Conservation (phyloP, 2,113 vertebrate genomes). For the Ctenomys sociabilis region DNA sequence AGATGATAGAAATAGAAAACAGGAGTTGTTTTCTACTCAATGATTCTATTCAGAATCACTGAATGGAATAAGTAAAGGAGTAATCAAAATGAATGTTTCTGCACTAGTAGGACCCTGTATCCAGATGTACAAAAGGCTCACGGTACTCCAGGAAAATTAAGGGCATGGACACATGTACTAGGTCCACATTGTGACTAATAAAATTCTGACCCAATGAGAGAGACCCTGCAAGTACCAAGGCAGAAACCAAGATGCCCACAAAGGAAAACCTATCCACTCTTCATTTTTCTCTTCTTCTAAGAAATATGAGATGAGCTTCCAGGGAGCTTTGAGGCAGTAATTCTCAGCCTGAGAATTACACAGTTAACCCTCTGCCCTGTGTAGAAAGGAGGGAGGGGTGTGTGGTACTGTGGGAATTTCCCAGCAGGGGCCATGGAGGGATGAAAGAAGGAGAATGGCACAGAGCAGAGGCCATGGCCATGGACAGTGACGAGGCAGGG, state of each 20-base stretch:
- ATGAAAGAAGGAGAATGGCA: not conserved
- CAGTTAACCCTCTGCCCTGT: not conserved
- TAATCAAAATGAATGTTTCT: not conserved
- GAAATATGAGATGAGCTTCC: not conserved
- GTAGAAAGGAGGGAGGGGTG: not conserved
- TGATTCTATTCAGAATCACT: no score
- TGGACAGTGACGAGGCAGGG: not conserved
- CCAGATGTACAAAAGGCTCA: not conserved
- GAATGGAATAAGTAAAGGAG: constrained; percentile 41
- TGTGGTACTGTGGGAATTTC: not conserved
- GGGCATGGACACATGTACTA: not conserved
- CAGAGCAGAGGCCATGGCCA: not conserved
- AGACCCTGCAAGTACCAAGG: not conserved
- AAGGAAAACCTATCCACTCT: not conserved
- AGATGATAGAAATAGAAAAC: not conserved
- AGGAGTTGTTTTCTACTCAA: no score
- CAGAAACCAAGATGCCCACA: not conserved
- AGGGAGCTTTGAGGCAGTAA: not conserved
- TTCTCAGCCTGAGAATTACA: not conserved
- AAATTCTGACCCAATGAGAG: not conserved
- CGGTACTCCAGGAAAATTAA: not conserved
- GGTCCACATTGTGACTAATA: not conserved
- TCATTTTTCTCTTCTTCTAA: not conserved
- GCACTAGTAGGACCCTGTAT: not conserved
- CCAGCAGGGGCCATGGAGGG: rapidly evolving